Percentiles rank a stretch among this genome's conserved stretches.
Evolutionary conservation across 2,888 invertebrate genomes (phyloP).

Genomic region (Dicyrtomina minuta): DNA sequence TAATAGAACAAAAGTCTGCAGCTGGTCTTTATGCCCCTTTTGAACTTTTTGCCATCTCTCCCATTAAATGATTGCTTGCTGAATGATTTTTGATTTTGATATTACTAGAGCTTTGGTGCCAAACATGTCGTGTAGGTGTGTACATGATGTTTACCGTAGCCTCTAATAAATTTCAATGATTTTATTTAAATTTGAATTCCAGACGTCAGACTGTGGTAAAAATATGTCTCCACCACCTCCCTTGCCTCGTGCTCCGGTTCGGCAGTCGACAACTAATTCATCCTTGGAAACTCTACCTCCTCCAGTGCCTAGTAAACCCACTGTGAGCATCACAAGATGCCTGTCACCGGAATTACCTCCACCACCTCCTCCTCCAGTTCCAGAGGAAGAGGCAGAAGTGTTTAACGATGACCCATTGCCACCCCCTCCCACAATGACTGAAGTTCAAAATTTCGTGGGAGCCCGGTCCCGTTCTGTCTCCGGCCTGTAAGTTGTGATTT

Average conservation of each 20-base stretch:
- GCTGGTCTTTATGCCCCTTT: too few relatives aligned
- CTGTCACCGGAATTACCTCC: slow-evolving; percentile 63
- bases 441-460: slow-evolving; percentile 47
- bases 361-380: slow-evolving; percentile 63
- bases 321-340: slow-evolving; percentile 3
- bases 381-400: slow-evolving; percentile 64
- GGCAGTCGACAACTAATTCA: slow-evolving; percentile 27
- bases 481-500: slow-evolving; percentile 46
- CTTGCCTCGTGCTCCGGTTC: slow-evolving; percentile 50
- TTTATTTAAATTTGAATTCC: neutral
- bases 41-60: too few relatives aligned
- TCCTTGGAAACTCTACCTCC: slow-evolving; percentile 38
- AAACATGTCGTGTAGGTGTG: too few relatives aligned
- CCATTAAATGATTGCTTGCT: too few relatives aligned
- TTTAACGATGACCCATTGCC: slow-evolving; percentile 67
- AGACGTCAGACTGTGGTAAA: slow-evolving; percentile 16
- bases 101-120: too few relatives aligned
- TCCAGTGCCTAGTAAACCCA: slow-evolving; percentile 49
- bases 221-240: slow-evolving; percentile 46
- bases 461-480: slow-evolving; percentile 46
- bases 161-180: too few relatives aligned
- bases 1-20: too few relatives aligned
- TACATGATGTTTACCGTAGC: too few relatives aligned
- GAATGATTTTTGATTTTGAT: too few relatives aligned
- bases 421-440: slow-evolving; percentile 61